Conservation (phyloP, 2,888 invertebrate genomes). For the Argyresthia albistria region DNA sequence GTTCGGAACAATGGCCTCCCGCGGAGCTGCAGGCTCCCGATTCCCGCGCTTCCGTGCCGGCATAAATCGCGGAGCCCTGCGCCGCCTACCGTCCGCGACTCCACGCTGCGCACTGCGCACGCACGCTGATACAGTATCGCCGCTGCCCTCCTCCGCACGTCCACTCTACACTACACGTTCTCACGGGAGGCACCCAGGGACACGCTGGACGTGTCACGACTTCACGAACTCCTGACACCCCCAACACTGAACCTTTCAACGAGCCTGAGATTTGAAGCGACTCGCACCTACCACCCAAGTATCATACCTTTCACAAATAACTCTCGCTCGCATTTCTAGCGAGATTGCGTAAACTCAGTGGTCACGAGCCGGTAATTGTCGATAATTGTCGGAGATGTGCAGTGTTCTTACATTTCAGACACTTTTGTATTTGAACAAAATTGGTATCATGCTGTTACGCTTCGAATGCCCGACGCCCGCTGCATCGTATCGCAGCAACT, state of each 20-base stretch:
- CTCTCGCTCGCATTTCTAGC: neutral
- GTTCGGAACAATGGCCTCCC: constrained; percentile 30
- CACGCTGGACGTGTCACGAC: neutral
- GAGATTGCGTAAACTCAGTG: neutral
- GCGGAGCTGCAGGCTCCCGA: constrained; percentile 26
- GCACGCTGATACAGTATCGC: constrained; percentile 30
- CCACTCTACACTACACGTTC: neutral
- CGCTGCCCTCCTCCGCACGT: constrained; percentile 14
- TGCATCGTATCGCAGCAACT: too few relatives aligned
- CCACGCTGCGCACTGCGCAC: constrained; percentile 36
- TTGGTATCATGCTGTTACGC: too few relatives aligned
- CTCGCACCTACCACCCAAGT: too few relatives aligned
- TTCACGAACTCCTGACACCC: neutral
- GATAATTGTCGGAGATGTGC: too few relatives aligned
- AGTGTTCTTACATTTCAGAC: too few relatives aligned
- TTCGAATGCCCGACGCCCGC: too few relatives aligned
- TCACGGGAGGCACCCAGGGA: neutral
- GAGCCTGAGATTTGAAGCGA: neutral
- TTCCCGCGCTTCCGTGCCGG: constrained; percentile 9
- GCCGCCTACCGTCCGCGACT: constrained; percentile 32
- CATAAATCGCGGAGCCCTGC: constrained; percentile 14
- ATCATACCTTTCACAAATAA: too few relatives aligned
- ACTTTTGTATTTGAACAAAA: too few relatives aligned
- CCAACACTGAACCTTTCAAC: neutral
- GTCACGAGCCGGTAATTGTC: constrained; percentile 1